phyloP scores from a whole-genome alignment of 2,797 vertebrate species.

The Varecia variegata region DNA sequence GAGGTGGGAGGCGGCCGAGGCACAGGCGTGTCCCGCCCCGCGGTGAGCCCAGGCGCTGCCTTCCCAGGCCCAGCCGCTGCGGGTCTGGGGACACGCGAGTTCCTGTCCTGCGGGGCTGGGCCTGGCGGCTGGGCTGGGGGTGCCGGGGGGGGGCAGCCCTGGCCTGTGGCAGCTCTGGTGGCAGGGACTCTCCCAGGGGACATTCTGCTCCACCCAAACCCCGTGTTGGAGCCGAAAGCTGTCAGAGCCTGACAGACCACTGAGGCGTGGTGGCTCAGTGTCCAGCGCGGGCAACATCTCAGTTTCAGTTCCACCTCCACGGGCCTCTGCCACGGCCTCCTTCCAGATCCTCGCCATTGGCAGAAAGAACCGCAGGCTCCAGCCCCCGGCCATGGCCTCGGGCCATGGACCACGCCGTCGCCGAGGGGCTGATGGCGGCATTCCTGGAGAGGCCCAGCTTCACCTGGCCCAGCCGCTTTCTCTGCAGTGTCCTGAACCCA shows the following conservation, averaged over 20 bases:
- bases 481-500: not conserved
- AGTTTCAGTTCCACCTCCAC: not conserved
- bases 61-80: not conserved
- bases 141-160: not conserved
- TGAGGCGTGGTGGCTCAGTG: not conserved
- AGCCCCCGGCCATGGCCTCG: too few relatives aligned
- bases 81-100: not conserved
- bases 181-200: not conserved
- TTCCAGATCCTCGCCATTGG: not conserved
- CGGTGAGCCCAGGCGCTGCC: accelerated
- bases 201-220: not conserved
- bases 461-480: not conserved
- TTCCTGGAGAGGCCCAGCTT: not conserved
- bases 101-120: not conserved
- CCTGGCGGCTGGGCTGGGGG: not conserved
- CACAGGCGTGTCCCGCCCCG: accelerated
- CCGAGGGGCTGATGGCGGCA: accelerated
- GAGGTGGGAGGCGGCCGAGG: accelerated
- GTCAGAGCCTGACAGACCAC: not conserved
- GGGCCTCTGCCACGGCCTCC: not conserved
- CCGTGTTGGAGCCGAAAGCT: not conserved
- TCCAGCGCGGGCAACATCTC: not conserved
- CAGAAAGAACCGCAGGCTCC: not conserved
- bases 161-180: not conserved
- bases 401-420: accelerated